A percentile compares a stretch with the other conserved stretches of the same genome.
These are phyloP conservation scores for Schizotus pectinicornis DNA, from an alignment of 2,888 invertebrate species.

Conservation along the genomic window DNA sequence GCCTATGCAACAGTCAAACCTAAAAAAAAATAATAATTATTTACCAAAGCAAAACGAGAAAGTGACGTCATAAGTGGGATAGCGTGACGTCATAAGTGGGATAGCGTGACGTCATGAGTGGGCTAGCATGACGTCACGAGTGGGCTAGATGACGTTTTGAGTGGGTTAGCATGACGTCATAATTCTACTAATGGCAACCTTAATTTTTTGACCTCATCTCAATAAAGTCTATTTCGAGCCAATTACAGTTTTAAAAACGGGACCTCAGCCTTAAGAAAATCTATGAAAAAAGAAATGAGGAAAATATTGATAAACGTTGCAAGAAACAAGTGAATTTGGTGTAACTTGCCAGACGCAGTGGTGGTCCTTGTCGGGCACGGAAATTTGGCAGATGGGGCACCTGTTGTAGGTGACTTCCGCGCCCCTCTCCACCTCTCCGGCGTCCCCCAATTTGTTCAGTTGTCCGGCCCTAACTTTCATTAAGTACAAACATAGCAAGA, in stretches of 20 bases:
- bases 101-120: no score
- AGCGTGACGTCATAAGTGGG: no score
- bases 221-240: no score
- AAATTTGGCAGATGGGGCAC: slow-evolving; percentile 83
- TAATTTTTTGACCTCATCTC: no score
- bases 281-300: no score
- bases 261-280: no score
- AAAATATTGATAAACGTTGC: no score
- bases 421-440: slow-evolving; percentile 52
- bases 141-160: no score
- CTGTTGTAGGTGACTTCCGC: slow-evolving; percentile 74
- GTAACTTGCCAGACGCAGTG: slow-evolving; percentile 77
- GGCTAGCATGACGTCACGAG: no score
- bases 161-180: no score
- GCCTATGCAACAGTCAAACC: slow-evolving; percentile 86
- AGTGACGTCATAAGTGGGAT: no score
- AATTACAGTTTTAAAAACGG: slow-evolving; percentile 3
- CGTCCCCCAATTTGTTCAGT: slow-evolving; percentile 43
- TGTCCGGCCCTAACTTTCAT: slow-evolving; percentile 46
- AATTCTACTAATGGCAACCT: no score
- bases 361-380: slow-evolving; percentile 78
- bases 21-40: slow-evolving; percentile 53
- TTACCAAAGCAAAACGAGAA: slow-evolving; percentile 7
- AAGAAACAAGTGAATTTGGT: neutral
- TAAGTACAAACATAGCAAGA: slow-evolving; percentile 58